A percentile compares a stretch with the other conserved stretches of the same genome.
Evolutionary conservation across 2,888 invertebrate species (phyloP).

Genomic region (Brachylomia viminalis): DNA sequence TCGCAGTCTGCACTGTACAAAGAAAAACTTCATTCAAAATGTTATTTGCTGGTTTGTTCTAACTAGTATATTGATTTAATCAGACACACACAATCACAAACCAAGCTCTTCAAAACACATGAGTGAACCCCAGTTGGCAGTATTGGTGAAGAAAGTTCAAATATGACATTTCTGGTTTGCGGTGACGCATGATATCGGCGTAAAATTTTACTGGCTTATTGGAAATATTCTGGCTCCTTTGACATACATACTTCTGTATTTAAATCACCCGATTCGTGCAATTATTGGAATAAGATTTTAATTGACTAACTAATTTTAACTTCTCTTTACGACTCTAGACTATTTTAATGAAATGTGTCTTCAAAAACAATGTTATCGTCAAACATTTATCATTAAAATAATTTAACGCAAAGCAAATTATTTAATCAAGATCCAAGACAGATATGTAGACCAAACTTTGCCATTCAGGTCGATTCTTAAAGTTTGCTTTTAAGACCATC

Average conservation of each 20-base stretch:
- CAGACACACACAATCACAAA: slow-evolving; percentile 18
- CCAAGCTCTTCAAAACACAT: slow-evolving; percentile 39
- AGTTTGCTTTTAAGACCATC: slow-evolving; percentile 50
- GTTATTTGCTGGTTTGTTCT: slow-evolving; percentile 4
- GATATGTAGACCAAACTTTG: slow-evolving; percentile 40
- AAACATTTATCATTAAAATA: slow-evolving; percentile 47
- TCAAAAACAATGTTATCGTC: slow-evolving; percentile 43
- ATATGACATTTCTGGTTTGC: slow-evolving; percentile 47
- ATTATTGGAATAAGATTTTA: slow-evolving; percentile 3
- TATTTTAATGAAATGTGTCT: slow-evolving; percentile 41
- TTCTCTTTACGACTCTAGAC: slow-evolving; percentile 14
- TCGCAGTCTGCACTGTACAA: slow-evolving; percentile 20
- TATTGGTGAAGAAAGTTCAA: slow-evolving; percentile 44
- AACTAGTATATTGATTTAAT: slow-evolving; percentile 10
- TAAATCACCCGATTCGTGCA: slow-evolving; percentile 5
- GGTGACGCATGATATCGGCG: slow-evolving; percentile 37
- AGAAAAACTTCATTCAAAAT: slow-evolving; percentile 20
- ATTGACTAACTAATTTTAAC: slow-evolving; percentile 1
- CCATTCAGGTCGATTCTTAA: slow-evolving; percentile 42
- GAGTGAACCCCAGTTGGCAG: slow-evolving; percentile 40
- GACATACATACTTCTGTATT: neutral
- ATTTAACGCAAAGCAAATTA: slow-evolving; percentile 56
- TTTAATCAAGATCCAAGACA: slow-evolving; percentile 57
- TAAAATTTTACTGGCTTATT: slow-evolving; percentile 32
- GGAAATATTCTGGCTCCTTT: slow-evolving; percentile 31